Evolutionary conservation across 2,797 vertebrate species (phyloP).

Genomic region (Tinamus major): DNA sequence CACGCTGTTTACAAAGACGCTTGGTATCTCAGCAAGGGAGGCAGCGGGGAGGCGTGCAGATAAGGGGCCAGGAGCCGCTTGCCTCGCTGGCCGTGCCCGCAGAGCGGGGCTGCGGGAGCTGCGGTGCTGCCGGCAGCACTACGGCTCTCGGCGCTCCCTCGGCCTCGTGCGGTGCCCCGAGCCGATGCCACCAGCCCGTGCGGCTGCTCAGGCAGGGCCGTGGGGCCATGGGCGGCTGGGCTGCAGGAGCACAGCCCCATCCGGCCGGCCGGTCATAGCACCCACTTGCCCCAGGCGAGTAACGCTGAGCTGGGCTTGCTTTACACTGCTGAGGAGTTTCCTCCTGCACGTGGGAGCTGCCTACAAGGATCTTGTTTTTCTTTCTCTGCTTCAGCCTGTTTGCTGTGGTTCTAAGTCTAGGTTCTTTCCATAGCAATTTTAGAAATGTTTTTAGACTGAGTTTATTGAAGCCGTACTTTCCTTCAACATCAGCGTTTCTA

Average conservation of each 20-base stretch:
- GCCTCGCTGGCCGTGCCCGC: fast-evolving
- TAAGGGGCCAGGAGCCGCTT: background rate
- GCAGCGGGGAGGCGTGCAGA: background rate
- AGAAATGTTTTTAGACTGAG: background rate
- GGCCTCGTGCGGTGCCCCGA: background rate
- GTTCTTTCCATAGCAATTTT: background rate
- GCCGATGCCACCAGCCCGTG: too few relatives aligned
- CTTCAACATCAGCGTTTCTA: background rate
- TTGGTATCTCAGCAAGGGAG: constrained; percentile 16
- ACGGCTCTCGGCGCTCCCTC: background rate
- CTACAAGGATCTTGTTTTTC: background rate
- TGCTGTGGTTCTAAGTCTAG: background rate
- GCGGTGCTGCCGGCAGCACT: fast-evolving
- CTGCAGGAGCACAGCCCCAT: background rate
- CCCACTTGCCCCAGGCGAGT: background rate
- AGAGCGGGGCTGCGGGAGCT: background rate
- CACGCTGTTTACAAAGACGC: background rate
- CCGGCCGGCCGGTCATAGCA: background rate
- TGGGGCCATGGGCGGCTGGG: background rate
- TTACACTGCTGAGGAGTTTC: background rate
- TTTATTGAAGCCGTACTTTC: background rate
- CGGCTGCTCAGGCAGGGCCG: background rate
- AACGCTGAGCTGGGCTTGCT: background rate
- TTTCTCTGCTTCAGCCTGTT: background rate
- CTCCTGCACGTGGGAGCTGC: fast-evolving